phyloP scores from a whole-genome alignment of 2,113 vertebrate genomes.

The Heliornis fulica region DNA sequence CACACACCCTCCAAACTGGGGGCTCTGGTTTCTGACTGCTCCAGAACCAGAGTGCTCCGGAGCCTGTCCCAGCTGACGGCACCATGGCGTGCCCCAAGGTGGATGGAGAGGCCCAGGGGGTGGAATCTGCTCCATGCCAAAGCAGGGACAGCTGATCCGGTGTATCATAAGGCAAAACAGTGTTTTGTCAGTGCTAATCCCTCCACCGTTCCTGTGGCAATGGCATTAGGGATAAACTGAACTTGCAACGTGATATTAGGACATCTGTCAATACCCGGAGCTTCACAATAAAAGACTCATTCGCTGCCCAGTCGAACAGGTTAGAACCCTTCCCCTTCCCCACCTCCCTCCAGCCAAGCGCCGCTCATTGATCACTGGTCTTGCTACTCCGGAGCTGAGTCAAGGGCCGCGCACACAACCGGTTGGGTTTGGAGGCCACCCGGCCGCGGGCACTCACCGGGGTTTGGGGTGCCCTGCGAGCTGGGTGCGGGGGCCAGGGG shows the following conservation, averaged over 20 bases:
- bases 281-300: constrained; percentile 17
- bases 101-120: neutral
- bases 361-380: neutral
- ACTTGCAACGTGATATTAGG: neutral
- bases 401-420: neutral
- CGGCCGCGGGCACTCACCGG: neutral
- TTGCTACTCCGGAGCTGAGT: constrained; percentile 19
- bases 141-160: neutral
- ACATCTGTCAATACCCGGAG: neutral
- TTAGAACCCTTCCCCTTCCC: constrained; percentile 7
- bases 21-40: neutral
- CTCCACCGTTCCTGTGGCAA: neutral
- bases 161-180: neutral
- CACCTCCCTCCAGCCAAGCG: neutral
- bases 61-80: neutral
- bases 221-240: constrained; percentile 4
- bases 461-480: neutral
- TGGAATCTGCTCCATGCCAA: neutral
- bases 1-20: neutral
- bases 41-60: neutral
- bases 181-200: neutral
- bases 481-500: no score
- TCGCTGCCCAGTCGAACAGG: constrained; percentile 42
- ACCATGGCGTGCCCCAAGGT: neutral
- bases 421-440: neutral